A percentile compares a stretch with the other conserved stretches of the same genome.
Evolutionary conservation across 2,888 invertebrate genomes (phyloP).

Genomic region (Synanthedon myopaeformis): DNA sequence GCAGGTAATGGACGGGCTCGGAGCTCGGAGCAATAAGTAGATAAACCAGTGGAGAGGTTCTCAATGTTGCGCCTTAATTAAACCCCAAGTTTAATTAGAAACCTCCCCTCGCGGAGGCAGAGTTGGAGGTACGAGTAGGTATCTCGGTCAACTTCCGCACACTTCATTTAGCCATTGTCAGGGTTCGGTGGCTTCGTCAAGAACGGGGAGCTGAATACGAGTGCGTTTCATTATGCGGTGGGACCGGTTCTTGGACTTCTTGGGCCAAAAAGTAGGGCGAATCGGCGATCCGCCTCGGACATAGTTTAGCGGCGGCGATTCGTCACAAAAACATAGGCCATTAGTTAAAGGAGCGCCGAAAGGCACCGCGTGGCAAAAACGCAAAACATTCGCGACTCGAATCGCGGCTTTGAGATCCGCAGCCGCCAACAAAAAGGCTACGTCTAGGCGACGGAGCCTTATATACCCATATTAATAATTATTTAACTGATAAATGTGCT

Average conservation of each 20-base stretch:
- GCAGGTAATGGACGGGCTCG: no score
- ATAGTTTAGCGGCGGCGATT: conserved; percentile 26
- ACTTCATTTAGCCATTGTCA: conserved; percentile 18
- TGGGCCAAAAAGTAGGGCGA: conserved; percentile 12
- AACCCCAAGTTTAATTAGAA: conserved; percentile 38
- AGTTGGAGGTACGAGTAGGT: no score
- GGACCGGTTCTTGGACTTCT: background rate
- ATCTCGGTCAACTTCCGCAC: conserved; percentile 5
- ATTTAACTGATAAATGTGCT: no score
- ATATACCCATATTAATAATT: no score
- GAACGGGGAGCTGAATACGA: no score
- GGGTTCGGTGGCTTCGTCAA: background rate
- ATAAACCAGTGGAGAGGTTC: conserved; percentile 25
- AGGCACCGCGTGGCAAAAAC: conserved; percentile 45
- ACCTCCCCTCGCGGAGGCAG: conserved; percentile 5
- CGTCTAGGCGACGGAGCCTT: no score
- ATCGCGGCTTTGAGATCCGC: conserved; percentile 21
- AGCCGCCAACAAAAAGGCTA: conserved; percentile 3
- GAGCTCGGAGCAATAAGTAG: conserved; percentile 12
- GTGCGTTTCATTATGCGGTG: no score
- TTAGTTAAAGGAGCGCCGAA: conserved; percentile 43
- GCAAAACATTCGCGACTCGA: conserved; percentile 20
- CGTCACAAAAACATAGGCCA: conserved; percentile 39
- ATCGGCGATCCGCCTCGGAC: conserved; percentile 18
- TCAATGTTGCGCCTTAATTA: conserved; percentile 30